Percentiles rank a stretch among this genome's conserved stretches.
Evolutionary conservation across 2,113 vertebrate genomes (phyloP).

Genomic region (Motacilla alba): DNA sequence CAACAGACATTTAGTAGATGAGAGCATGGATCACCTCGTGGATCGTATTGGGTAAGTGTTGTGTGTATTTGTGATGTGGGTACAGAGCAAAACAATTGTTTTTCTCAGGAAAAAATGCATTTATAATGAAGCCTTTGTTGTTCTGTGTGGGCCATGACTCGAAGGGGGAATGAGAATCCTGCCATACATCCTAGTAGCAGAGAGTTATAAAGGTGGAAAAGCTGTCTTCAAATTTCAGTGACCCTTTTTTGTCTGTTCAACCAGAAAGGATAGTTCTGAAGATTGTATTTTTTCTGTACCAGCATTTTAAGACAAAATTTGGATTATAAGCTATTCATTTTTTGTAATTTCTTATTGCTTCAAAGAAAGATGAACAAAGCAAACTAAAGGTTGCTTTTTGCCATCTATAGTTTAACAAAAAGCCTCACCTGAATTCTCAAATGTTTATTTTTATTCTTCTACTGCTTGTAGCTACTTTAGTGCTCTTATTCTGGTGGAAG

Average conservation of each 20-base stretch:
- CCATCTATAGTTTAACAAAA: not conserved
- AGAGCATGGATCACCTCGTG: slow-evolving; percentile 90
- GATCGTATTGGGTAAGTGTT: slow-evolving; percentile 89
- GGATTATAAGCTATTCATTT: not conserved
- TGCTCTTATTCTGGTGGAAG: slow-evolving; percentile 92
- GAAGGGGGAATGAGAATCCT: not conserved
- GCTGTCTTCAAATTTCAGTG: not conserved
- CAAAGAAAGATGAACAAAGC: not conserved
- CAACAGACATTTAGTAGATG: slow-evolving; percentile 92
- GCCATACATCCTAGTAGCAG: not conserved
- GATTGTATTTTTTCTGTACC: not conserved
- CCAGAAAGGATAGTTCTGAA: not conserved
- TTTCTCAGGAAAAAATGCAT: not conserved
- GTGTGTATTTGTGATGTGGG: not conserved
- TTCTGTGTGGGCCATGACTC: not conserved
- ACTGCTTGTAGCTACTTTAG: slow-evolving; percentile 85
- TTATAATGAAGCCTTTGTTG: not conserved
- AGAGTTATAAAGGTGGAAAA: not conserved
- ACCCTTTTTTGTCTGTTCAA: not conserved
- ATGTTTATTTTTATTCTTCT: not conserved
- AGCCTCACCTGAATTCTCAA: not conserved
- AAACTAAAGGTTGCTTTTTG: not conserved
- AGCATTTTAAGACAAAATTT: not conserved
- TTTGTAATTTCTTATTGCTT: not conserved
- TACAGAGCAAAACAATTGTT: not conserved